A percentile compares a stretch with the other conserved stretches of the same genome.
These are phyloP conservation scores for Neuroterus valhalla DNA, from an alignment of 1,140 invertebrate genomes.

Conservation along the genomic window DNA sequence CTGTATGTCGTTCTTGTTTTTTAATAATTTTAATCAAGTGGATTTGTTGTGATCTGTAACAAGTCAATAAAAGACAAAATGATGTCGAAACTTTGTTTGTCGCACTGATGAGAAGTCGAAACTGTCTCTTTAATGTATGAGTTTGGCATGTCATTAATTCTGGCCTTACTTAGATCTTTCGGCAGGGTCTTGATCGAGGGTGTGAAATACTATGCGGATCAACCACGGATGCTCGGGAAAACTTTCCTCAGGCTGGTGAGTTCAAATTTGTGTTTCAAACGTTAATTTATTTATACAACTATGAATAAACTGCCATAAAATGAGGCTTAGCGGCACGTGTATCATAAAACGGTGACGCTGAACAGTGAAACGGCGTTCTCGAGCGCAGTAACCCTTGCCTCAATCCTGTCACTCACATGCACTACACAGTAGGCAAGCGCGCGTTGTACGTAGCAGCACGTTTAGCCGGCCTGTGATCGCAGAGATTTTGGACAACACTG, in stretches of 20 bases:
- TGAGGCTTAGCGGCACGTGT: no score
- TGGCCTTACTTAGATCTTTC: slow-evolving; percentile 76
- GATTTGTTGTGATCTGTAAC: not conserved
- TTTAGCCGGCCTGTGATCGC: no score
- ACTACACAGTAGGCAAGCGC: no score
- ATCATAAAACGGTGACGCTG: no score
- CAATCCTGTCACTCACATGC: no score
- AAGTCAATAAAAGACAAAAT: not conserved
- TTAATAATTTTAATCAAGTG: not conserved
- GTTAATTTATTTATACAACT: not conserved
- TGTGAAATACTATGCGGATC: slow-evolving; percentile 92
- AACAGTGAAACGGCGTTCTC: no score
- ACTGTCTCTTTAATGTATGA: slow-evolving; percentile 49
- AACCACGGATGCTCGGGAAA: slow-evolving; percentile 89
- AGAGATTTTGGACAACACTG: no score
- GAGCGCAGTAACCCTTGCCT: no score
- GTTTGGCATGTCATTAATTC: slow-evolving; percentile 73
- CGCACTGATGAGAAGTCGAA: slow-evolving; percentile 33
- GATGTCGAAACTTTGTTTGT: slow-evolving; percentile 7
- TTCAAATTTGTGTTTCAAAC: slow-evolving; percentile 4
- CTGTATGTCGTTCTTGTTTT: no score
- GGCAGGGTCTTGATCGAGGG: slow-evolving; percentile 93
- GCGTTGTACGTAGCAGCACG: no score
- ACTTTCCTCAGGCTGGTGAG: slow-evolving; percentile 88
- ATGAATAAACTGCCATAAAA: slow-evolving; percentile 17